Conservation (phyloP, 2,797 vertebrate genomes). For the Ctenochaetus hawaiiensis region DNA sequence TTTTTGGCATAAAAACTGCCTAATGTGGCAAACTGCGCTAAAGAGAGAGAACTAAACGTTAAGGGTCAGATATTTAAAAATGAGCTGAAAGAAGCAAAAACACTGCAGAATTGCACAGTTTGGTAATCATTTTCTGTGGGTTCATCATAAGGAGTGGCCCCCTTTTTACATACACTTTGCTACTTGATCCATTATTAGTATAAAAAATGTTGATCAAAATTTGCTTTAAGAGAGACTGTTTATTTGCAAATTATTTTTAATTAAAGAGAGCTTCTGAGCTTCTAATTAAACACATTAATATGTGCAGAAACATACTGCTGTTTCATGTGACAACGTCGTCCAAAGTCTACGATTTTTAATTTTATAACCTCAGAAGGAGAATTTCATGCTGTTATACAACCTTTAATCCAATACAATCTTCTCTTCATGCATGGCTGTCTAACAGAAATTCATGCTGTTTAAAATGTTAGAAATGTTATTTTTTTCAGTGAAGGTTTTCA, state of each 20-base stretch:
- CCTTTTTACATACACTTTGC: neutral
- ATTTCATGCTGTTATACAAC: conserved; percentile 13
- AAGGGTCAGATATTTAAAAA: neutral
- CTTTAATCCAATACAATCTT: neutral
- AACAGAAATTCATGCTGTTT: neutral
- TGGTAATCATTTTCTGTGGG: neutral
- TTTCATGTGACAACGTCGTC: neutral
- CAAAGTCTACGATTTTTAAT: conserved; percentile 2
- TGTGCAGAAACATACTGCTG: neutral
- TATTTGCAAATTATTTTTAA: neutral
- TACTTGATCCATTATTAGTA: too few species aligned
- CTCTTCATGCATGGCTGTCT: neutral
- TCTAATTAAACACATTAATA: conserved; percentile 7
- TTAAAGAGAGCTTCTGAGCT: neutral
- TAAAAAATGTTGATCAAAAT: too few species aligned
- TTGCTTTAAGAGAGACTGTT: neutral
- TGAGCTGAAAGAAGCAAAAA: conserved; percentile 1
- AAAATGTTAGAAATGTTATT: neutral
- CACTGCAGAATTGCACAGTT: neutral
- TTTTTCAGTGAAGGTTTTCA: too few species aligned
- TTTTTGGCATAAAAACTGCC: neutral
- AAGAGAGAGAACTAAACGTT: neutral
- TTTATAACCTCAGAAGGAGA: conserved; percentile 6
- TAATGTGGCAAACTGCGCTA: neutral
- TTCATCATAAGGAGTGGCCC: neutral